These are phyloP conservation scores for Scytalopus superciliaris DNA, from an alignment of 2,113 vertebrate genomes.

Conservation along the genomic window DNA sequence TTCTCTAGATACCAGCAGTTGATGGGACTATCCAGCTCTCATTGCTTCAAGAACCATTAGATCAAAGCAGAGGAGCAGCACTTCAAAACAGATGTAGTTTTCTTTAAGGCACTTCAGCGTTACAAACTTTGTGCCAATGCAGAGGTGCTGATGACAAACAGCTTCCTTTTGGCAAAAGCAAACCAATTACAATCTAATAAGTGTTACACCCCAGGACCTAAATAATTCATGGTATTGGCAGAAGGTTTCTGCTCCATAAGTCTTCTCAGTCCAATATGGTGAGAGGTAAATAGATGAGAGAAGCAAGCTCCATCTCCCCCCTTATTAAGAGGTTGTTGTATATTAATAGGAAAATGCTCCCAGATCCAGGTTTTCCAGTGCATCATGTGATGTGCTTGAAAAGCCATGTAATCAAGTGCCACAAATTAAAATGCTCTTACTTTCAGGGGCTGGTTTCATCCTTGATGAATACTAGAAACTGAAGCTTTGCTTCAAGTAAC, in stretches of 20 bases:
- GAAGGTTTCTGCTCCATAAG: background rate
- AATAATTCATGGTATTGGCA: conserved; percentile 39
- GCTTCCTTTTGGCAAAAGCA: conserved; percentile 11
- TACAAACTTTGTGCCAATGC: background rate
- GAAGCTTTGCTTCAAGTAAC: conserved; percentile 14
- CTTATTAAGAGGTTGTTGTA: background rate
- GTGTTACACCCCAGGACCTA: background rate
- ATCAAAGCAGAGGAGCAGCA: background rate
- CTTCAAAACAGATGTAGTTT: background rate
- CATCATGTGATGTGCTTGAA: background rate
- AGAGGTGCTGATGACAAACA: conserved; percentile 5
- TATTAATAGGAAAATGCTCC: background rate
- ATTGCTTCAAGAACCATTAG: background rate
- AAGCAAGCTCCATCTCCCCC: background rate
- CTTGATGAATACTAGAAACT: background rate
- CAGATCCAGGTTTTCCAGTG: background rate
- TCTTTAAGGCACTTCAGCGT: background rate
- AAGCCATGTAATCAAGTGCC: background rate
- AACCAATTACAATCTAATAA: conserved; percentile 7
- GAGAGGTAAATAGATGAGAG: background rate
- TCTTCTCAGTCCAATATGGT: background rate
- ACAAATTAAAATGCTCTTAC: conserved; percentile 4
- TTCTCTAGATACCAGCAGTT: background rate
- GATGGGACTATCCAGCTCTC: background rate
- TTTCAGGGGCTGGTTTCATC: background rate